Percentiles rank a stretch among this genome's conserved stretches.
These are phyloP conservation scores for Vimba vimba DNA, from an alignment of 2,113 vertebrate genomes.

Conservation along the genomic window DNA sequence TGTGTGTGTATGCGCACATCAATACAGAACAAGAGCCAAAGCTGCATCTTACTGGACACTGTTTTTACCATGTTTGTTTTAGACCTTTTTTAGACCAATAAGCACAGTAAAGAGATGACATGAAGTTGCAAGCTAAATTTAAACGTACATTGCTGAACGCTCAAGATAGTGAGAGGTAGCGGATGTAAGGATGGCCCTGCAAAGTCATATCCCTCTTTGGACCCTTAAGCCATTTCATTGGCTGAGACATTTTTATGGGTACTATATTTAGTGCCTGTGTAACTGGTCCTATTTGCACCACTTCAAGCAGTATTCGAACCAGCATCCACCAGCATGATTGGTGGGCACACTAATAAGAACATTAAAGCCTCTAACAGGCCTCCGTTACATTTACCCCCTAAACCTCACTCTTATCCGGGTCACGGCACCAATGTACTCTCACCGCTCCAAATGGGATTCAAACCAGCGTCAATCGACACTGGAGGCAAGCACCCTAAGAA, in stretches of 20 bases:
- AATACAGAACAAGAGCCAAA: neutral
- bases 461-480: neutral
- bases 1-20: neutral
- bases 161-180: neutral
- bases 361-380: neutral
- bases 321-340: neutral
- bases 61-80: neutral
- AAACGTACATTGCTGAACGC: neutral
- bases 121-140: neutral
- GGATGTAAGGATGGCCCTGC: no score
- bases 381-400: neutral
- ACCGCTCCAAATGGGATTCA: no score
- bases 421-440: no score
- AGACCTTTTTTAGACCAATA: neutral
- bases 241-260: no score
- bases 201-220: no score
- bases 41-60: neutral
- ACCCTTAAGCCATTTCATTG: no score
- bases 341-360: neutral
- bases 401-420: no score
- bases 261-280: no score
- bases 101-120: no score
- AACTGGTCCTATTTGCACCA: neutral
- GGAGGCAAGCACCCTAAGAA: neutral
- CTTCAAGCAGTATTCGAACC: neutral